A percentile compares a stretch with the other conserved stretches of the same genome.
These are phyloP conservation scores for Pocillopora verrucosa DNA, from an alignment of 64 coral and sea anemone species.

Conservation along the genomic window DNA sequence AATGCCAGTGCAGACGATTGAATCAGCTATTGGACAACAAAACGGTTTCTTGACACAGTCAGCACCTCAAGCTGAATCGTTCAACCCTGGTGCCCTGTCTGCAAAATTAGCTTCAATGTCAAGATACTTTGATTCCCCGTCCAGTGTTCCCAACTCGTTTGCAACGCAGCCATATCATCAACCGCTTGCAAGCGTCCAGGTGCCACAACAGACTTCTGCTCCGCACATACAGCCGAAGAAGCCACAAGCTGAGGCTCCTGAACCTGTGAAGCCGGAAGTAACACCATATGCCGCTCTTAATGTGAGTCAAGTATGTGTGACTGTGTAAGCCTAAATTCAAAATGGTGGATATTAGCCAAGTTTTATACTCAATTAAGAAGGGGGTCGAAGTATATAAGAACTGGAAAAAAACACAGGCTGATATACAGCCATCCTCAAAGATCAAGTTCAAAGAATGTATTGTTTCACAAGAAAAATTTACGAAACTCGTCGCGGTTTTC, in stretches of 20 bases:
- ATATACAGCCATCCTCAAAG: too few relatives aligned
- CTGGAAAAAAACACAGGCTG: too few relatives aligned
- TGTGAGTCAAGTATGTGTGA: neutral
- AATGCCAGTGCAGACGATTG: neutral
- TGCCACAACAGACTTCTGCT: neutral
- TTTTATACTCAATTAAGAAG: neutral
- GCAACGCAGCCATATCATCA: conserved; percentile 1
- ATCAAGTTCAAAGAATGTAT: too few relatives aligned
- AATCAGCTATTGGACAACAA: conserved; percentile 10
- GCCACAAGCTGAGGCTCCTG: neutral
- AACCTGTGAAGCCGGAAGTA: neutral
- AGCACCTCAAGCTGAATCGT: conserved; percentile 15
- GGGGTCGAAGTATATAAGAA: neutral
- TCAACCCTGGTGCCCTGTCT: neutral
- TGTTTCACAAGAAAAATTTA: too few relatives aligned
- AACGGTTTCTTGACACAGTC: conserved; percentile 31
- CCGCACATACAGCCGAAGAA: neutral
- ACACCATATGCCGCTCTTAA: neutral
- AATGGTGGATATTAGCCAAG: neutral
- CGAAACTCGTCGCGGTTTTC: too few relatives aligned
- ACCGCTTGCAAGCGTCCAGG: neutral
- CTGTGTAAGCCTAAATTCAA: too few relatives aligned
- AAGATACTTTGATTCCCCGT: conserved; percentile 16
- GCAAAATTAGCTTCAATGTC: conserved; percentile 7
- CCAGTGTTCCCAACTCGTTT: neutral